Conservation (phyloP, 2,888 invertebrate genomes). For the Ophion ellenae region DNA sequence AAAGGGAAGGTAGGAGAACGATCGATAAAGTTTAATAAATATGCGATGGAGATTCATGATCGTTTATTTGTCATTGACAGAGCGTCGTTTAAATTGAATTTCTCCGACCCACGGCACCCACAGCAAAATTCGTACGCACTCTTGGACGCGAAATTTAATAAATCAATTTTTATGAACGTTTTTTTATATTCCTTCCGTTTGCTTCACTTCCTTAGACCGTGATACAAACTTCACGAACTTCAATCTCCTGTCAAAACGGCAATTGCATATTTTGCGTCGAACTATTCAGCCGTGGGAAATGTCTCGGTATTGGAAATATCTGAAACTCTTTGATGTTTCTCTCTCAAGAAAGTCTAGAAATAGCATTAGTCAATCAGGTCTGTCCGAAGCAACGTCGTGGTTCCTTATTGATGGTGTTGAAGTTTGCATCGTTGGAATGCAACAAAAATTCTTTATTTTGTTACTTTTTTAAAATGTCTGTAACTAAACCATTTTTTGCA, state of each 20-base stretch:
- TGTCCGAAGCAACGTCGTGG: background rate
- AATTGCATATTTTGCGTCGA: slow-evolving; percentile 44
- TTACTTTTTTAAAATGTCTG: too few relatives aligned
- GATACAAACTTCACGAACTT: slow-evolving; percentile 25
- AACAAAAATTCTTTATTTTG: too few relatives aligned
- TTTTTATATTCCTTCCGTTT: background rate
- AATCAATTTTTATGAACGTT: background rate
- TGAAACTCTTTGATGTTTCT: slow-evolving; percentile 40
- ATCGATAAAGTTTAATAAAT: background rate
- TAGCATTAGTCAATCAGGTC: background rate
- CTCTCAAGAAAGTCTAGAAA: slow-evolving; percentile 1
- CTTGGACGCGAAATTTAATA: background rate
- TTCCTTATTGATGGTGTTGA: background rate
- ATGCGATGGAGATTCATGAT: background rate
- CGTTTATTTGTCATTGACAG: background rate
- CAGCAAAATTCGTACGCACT: background rate
- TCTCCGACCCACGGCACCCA: background rate
- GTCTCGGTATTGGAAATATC: slow-evolving; percentile 27
- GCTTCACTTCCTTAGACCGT: slow-evolving; percentile 20
- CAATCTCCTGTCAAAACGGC: background rate
- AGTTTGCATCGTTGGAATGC: too few relatives aligned
- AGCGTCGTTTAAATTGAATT: background rate
- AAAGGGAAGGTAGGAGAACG: background rate
- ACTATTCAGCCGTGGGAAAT: slow-evolving; percentile 51
- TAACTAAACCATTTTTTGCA: too few relatives aligned